Conservation (phyloP, 2,113 vertebrate species). For the Callospermophilus lateralis region DNA sequence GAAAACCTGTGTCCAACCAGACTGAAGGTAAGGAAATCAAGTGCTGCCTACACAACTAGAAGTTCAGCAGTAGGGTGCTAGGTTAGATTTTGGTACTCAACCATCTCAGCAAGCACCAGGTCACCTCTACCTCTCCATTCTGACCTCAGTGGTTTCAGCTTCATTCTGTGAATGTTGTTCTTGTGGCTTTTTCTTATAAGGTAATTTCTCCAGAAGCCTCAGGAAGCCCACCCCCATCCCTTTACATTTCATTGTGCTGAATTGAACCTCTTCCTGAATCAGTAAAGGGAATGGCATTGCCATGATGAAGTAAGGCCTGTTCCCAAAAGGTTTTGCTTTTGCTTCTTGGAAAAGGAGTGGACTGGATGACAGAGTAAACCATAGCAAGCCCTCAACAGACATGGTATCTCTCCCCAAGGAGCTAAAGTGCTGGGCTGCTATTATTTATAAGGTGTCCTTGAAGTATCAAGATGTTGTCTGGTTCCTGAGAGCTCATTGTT, state of each 20-base stretch:
- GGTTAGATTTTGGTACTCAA: neutral
- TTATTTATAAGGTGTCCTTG: neutral
- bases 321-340: neutral
- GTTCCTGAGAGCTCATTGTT: neutral
- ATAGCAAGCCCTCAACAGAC: neutral
- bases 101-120: neutral
- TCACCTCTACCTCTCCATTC: neutral
- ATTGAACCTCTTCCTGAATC: neutral
- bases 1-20: neutral
- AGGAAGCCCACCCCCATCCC: neutral
- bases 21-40: neutral
- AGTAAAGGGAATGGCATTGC: neutral
- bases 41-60: neutral
- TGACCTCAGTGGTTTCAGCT: neutral
- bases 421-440: neutral
- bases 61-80: neutral
- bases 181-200: neutral
- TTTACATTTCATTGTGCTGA: neutral
- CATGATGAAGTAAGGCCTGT: neutral
- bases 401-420: neutral
- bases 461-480: neutral
- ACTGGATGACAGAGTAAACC: neutral
- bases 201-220: neutral
- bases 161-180: neutral
- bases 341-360: fast-evolving